phyloP scores from a whole-genome alignment of 2,888 invertebrate species.

The Oxycera nigricornis region DNA sequence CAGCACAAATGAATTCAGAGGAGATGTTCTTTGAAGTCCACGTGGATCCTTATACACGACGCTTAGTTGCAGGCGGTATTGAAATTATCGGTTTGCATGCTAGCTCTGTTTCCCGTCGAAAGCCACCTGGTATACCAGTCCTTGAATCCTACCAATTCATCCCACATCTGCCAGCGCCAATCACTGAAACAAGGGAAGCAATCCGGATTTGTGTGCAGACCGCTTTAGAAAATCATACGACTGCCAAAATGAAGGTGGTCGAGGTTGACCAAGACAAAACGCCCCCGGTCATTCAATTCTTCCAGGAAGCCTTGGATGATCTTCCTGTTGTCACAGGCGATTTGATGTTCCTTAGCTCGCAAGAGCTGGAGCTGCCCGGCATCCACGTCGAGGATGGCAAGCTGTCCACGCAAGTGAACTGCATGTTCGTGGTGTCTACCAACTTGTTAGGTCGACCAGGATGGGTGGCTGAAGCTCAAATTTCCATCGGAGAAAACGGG shows the following conservation, averaged over 20 bases:
- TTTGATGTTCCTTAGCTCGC: slow-evolving; percentile 64
- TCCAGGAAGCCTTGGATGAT: slow-evolving; percentile 70
- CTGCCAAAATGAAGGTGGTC: slow-evolving; percentile 68
- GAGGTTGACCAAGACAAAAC: slow-evolving; percentile 66
- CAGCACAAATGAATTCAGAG: slow-evolving; percentile 59
- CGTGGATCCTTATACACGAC: slow-evolving; percentile 53
- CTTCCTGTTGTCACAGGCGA: slow-evolving; percentile 75
- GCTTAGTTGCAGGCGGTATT: slow-evolving; percentile 73
- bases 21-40: slow-evolving; percentile 56
- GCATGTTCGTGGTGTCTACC: slow-evolving; percentile 55
- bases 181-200: slow-evolving; percentile 61
- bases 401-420: slow-evolving; percentile 59
- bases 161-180: slow-evolving; percentile 64
- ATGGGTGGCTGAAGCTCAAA: slow-evolving; percentile 62
- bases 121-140: slow-evolving; percentile 75
- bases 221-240: slow-evolving; percentile 73
- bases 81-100: slow-evolving; percentile 80
- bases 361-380: slow-evolving; percentile 60
- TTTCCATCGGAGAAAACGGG: slow-evolving; percentile 66
- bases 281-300: slow-evolving; percentile 64
- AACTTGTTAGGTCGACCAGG: slow-evolving; percentile 51
- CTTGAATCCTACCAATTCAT: slow-evolving; percentile 79
- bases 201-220: slow-evolving; percentile 72
- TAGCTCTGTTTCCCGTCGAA: slow-evolving; percentile 73
- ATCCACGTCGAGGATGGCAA: slow-evolving; percentile 71